phyloP scores from a whole-genome alignment of 2,113 vertebrate genomes.

The Cichladusa arquata region DNA sequence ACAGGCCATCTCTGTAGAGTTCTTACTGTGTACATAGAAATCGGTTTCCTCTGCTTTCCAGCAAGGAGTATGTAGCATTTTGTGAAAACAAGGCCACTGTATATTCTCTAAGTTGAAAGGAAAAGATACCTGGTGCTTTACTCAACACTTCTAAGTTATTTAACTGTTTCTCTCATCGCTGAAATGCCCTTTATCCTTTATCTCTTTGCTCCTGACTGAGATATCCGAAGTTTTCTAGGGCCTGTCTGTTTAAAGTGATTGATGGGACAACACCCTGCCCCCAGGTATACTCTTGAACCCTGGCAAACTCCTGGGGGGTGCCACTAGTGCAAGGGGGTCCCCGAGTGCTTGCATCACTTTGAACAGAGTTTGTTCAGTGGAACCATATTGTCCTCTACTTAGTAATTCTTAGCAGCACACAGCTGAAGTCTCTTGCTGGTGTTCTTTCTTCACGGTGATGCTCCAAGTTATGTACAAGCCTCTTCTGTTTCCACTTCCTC shows the following conservation, averaged over 20 bases:
- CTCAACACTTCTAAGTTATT: conserved; percentile 10
- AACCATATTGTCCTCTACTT: not conserved
- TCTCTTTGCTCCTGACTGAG: not conserved
- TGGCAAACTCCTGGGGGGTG: not conserved
- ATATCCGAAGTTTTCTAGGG: not conserved
- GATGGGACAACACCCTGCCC: not conserved
- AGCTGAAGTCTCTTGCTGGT: conserved; percentile 11
- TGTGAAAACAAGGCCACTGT: conserved; percentile 28
- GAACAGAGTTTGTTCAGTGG: not conserved
- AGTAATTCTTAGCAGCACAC: not conserved
- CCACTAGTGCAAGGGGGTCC: not conserved
- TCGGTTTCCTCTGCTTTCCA: conserved; percentile 40
- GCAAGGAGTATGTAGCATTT: conserved; percentile 27
- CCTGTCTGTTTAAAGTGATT: not conserved
- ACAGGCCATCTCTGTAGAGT: not conserved
- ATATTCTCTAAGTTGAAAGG: conserved; percentile 8
- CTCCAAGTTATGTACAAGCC: not conserved
- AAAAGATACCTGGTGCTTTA: conserved; percentile 29
- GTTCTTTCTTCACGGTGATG: not conserved
- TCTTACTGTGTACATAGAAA: conserved; percentile 38
- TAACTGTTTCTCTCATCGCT: not conserved
- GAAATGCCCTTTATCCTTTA: conserved; percentile 23
- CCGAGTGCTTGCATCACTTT: not conserved
- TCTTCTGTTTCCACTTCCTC: not conserved
- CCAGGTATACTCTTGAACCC: not conserved